Conservation (phyloP, 2,113 vertebrate genomes). For the Zapus hudsonius region DNA sequence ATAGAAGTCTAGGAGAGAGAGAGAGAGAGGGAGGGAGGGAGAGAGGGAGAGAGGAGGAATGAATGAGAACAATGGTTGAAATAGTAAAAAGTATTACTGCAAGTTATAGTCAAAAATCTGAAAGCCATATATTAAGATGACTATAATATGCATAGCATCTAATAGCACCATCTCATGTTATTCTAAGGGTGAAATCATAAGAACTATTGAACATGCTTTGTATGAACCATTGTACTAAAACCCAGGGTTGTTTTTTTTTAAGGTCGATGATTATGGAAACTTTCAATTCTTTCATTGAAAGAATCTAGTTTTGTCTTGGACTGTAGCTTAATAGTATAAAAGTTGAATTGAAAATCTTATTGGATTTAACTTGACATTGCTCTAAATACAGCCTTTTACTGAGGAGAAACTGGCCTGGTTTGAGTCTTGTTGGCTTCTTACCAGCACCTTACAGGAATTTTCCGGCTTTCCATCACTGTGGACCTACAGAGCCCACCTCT, state of each 20-base stretch:
- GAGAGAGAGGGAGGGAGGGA: not conserved
- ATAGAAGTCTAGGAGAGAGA: not conserved
- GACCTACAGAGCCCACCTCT: constrained; percentile 28
- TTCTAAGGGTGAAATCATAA: not conserved
- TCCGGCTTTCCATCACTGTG: constrained; percentile 58
- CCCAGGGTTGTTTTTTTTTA: not conserved
- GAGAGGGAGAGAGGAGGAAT: no score
- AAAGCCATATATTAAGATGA: constrained; percentile 40
- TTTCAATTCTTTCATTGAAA: constrained; percentile 43
- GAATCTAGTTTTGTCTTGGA: constrained; percentile 18
- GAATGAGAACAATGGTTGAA: not conserved
- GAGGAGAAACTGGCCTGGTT: constrained; percentile 53
- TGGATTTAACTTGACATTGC: constrained; percentile 38
- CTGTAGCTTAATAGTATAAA: not conserved
- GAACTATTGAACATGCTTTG: not conserved
- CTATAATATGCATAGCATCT: not conserved
- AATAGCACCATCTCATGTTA: not conserved
- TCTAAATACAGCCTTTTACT: constrained; percentile 47
- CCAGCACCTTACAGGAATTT: constrained; percentile 71
- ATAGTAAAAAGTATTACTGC: constrained; percentile 12
- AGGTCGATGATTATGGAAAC: not conserved
- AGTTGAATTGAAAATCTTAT: constrained; percentile 23
- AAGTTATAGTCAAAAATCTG: not conserved
- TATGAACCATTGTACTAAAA: not conserved
- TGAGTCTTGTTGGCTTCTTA: constrained; percentile 51